phyloP scores from a whole-genome alignment of 2,888 invertebrate species.

The Morinoia aosen region DNA sequence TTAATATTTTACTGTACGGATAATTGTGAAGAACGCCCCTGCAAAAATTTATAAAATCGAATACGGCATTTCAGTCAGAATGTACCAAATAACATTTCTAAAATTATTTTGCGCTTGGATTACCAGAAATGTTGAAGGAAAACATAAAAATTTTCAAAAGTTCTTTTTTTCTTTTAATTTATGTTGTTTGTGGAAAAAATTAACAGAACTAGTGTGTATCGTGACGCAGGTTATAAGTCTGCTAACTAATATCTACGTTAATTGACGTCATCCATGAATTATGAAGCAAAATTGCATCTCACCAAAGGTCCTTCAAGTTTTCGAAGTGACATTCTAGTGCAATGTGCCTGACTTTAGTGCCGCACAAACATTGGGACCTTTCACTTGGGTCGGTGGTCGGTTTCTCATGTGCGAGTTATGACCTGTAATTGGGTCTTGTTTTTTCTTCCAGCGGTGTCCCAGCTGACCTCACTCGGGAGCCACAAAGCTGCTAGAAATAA shows the following conservation, averaged over 20 bases:
- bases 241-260: neutral
- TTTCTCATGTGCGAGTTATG: constrained; percentile 28
- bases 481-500: neutral
- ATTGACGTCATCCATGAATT: neutral
- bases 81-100: neutral
- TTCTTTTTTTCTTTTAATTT: neutral
- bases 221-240: neutral
- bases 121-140: neutral
- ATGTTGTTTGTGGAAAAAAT: neutral
- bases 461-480: neutral
- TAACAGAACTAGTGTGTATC: neutral
- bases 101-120: neutral
- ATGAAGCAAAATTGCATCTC: neutral
- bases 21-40: neutral
- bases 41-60: neutral
- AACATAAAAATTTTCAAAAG: neutral
- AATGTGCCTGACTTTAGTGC: neutral
- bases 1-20: neutral
- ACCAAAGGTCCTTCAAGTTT: neutral
- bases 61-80: neutral
- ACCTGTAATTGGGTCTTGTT: constrained; percentile 48
- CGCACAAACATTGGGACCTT: constrained; percentile 31
- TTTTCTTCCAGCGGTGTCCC: neutral
- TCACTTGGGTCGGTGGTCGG: constrained; percentile 26
- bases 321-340: neutral